Base-by-base conservation (phyloP, 2,113 vertebrate genomes). In the Polyodon spathula region DNA sequence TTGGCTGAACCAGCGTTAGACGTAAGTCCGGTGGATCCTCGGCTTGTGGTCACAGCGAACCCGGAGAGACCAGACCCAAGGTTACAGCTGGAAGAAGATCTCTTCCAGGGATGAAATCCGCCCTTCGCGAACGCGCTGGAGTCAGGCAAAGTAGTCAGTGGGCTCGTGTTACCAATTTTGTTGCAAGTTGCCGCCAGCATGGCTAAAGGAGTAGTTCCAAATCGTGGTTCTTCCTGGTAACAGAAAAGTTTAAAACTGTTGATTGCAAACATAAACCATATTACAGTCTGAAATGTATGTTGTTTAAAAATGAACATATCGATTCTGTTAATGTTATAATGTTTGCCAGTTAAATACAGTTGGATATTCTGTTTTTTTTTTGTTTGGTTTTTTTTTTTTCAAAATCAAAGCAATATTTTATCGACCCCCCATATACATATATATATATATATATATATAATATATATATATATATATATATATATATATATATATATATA, bases 141-240 rank as follows among this genome's bases (percentile, higher is more conserved):
- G 78, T 98, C 96, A 9, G 96, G 94, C 65, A 98, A 76, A 61
- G 94, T 96, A 40, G 93, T 97, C 62, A 98, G 88, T 4, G 96
- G 95, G 84, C 96, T 97, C 41, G 94, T 97, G 87, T 97, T 98
- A 62, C 96, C 96, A 63, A 98, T 98, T 88, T 98, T 98, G 79
- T 98, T 98, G 84, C 96, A 99, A 71, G 95, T 99, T 72, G 96
- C 96, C 63, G 96, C 96, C 90, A 99, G 85, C 96, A 99, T 99
- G 75, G 96, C 96, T 88, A 99, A 81, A 71, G 96, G 96, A 68
- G 96, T 97, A 76, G 96, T 97, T 87, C 95, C 94, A 78, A 99
- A 97, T 67, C 95, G 90, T 76, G 95, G 95, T 81, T 99, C 95
- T 92, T 98, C 96, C 95, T 98, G 75, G 0, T 59, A 62, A 63